Evolutionary conservation across 2,797 vertebrate genomes (phyloP), one percentile per base, ranked within the genome.

Genomic region (Muscicapa comitata): DNA sequence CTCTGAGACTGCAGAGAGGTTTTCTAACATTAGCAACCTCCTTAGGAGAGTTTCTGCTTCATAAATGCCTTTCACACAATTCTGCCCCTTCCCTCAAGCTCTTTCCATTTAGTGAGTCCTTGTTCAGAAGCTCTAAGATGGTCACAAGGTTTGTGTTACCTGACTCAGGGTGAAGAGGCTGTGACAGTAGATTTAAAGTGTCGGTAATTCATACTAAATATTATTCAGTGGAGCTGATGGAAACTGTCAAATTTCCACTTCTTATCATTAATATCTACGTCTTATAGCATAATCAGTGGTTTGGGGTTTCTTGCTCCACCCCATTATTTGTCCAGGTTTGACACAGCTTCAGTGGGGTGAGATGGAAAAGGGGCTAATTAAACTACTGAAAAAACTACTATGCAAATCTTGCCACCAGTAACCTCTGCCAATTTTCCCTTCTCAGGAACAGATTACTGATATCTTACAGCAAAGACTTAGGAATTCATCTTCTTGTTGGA

Each of bases 11-110:
- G 17, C 45, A 87, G 65, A 93, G 55, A 87, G 76, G 35, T 77
- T 94, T 96, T 88, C 67, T 87, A 89, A 79, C 54, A 84, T 91
- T 90, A 91, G 50, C 90, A 95, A 61, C 45, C 25, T 85, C 78
- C 91, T 95, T 79, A 91, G 77, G 35, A 93, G 59, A 82, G 59
- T 77, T 94, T 96, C 74, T 94, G 66, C 72, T 82, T 87, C 55
- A 53, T 67, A 82, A 85, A 76, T 77, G 63, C 10, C 82, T 92
- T 95, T 95, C 48, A 71, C 80, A 89, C 19, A 20, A 7, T 67
- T 95, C 74, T 90, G 33, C 26, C 50, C 33, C 35, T 78, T 93
- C 63, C 55, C 45, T 87, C 74, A 53, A 74, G 66, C 33, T 67
- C 76, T 37, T 80, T 62, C 58, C 58, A 37, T 61, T 88, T 75